Conservation (phyloP, 2,113 vertebrate genomes). For the Spizaetus ornatus region DNA sequence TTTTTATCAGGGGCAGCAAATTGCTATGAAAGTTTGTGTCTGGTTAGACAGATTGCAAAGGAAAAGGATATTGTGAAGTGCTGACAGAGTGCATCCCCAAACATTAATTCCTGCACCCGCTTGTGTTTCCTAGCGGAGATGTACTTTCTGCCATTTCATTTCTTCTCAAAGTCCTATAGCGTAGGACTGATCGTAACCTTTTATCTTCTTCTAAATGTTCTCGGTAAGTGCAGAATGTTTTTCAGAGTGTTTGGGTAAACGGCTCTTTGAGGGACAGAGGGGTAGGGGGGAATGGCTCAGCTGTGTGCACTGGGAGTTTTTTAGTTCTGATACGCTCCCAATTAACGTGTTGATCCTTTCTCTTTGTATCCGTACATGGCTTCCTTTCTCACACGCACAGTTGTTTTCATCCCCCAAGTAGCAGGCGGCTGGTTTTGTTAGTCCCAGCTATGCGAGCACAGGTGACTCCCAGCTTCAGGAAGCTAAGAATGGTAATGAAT, state of each 20-base stretch:
- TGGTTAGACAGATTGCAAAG: not conserved
- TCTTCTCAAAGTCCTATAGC: not conserved
- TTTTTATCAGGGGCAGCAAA: not conserved
- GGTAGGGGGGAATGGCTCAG: not conserved
- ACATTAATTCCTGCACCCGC: not conserved
- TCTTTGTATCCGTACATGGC: not conserved
- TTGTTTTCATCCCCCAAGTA: not conserved
- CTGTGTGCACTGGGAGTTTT: not conserved
- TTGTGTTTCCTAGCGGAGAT: not conserved
- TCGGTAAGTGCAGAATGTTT: accelerated
- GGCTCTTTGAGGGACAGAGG: not conserved
- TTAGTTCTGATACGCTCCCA: accelerated
- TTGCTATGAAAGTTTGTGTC: not conserved
- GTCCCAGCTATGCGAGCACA: accelerated
- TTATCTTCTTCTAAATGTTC: not conserved
- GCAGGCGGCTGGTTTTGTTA: not conserved
- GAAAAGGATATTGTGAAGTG: not conserved
- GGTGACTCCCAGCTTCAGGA: not conserved
- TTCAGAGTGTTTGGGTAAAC: not conserved
- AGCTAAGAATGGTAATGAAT: not conserved
- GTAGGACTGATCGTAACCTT: not conserved
- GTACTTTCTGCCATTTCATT: not conserved
- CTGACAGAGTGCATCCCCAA: accelerated
- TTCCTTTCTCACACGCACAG: accelerated
- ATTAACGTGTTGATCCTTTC: not conserved